Evolutionary conservation across 2,113 vertebrate genomes (phyloP).

Genomic region (Chaetodon auriga): DNA sequence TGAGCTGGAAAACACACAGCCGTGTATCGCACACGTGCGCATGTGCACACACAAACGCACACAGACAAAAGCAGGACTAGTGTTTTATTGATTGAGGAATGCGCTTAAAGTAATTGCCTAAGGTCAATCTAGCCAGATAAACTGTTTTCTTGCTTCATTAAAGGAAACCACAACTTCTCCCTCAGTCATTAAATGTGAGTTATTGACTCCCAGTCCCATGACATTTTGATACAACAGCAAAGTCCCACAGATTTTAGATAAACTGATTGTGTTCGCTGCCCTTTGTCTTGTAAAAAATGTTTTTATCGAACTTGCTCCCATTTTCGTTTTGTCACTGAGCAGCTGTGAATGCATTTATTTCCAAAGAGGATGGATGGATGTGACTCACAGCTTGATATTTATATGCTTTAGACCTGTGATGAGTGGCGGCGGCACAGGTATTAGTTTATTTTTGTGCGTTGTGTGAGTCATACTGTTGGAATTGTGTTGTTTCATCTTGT

Average conservation of each 20-base stretch:
- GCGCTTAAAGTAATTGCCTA: conserved; percentile 78
- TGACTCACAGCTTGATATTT: conserved; percentile 21
- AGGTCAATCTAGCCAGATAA: conserved; percentile 77
- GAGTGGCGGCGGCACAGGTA: neutral
- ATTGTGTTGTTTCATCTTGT: neutral
- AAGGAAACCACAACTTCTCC: conserved; percentile 74
- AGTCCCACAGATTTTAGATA: conserved; percentile 58
- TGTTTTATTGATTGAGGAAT: conserved; percentile 76
- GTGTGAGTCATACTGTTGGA: neutral
- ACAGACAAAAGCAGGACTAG: conserved; percentile 28
- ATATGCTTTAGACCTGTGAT: conserved; percentile 14
- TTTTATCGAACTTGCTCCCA: conserved; percentile 24
- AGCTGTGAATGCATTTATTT: conserved; percentile 38
- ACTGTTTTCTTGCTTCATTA: conserved; percentile 79
- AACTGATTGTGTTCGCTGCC: conserved; percentile 63
- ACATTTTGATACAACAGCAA: conserved; percentile 76
- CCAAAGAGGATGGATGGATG: conserved; percentile 37
- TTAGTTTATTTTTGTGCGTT: neutral
- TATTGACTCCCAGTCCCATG: conserved; percentile 72
- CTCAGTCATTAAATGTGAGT: conserved; percentile 71
- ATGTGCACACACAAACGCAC: neutral
- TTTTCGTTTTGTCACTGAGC: conserved; percentile 16
- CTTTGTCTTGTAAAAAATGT: conserved; percentile 61
- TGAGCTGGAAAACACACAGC: neutral
- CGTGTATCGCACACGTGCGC: neutral